Evolutionary conservation across 1,140 invertebrate genomes (phyloP), one percentile per base, ranked within the genome.

Genomic region (Latrodectus geometricus): DNA sequence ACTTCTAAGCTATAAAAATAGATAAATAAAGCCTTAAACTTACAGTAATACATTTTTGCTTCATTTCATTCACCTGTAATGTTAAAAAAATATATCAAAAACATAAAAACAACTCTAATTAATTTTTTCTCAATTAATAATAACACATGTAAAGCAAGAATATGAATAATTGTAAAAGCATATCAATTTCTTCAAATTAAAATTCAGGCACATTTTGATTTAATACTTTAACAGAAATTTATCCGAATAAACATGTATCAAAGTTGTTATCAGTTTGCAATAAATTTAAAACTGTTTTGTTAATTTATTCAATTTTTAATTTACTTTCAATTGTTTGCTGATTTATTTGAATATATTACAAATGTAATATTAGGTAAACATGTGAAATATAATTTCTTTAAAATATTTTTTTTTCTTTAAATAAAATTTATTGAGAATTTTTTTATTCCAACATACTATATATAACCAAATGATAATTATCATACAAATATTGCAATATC

Each of bases 11-110:
- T 35, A 35, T 35, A 35, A 35, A 35, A 35, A 35, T 35, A 35
- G 35, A 35, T 35, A 35, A 35, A 35, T 35, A 35, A 35, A 35
- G 35, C 2, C 35, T 35, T 3, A 35, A 48, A 87, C 85, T 87
- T 80, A 87, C 85, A 9, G 68, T 21, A 8, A 87, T 72, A 35
- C 85, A 87, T 3, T 73, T 61, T 35, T 76, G 61, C 66, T 87
- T 87, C 85, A 87, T 87, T 80, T 87, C 85, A 52, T 74, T 87
- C 9, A 87, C 85, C 85, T 86, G 70, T 81, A 17, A 76, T 68
- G 11, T 70, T 68, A 56, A 56, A 48, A 56, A 52, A 49, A n/a
- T 7, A 9, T 1, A 56, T n/a, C 4, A 21, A 21, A 3, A 61
- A 77, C 21, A 61, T 8, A 35, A 65, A 15, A 76, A 73, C 14